Base-by-base conservation (phyloP, 2,888 invertebrate genomes). In the Cheilosia pagana region DNA sequence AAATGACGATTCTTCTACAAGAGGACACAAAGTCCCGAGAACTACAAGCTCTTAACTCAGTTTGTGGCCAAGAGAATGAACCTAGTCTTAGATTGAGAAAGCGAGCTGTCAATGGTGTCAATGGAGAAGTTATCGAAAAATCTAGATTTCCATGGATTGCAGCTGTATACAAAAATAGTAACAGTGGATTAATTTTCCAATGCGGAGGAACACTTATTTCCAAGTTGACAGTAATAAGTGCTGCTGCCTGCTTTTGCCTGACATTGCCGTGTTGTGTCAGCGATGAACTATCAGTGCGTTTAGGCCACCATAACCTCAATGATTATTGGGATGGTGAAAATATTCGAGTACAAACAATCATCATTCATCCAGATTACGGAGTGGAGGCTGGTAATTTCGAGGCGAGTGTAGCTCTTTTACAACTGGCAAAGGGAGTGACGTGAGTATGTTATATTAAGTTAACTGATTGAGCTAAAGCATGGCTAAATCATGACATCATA, bases 61-160 rank as follows among this genome's bases (percentile, higher is more conserved):
- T 81, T 31, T 90, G 90, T 48, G 90, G 90, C 2, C 77, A 62
- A 28, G 89, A 89, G 71, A 88, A 89, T 31, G 35, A 3, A n/a
- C n/a, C n/a, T n/a, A n/a, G n/a, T n/a, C n/a, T n/a, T n/a, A n/a
- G n/a, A n/a, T n/a, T n/a, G n/a, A n/a, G n/a, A n/a, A n/a, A n/a
- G n/a, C n/a, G n/a, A n/a, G n/a, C n/a, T n/a, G n/a, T n/a, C n/a
- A n/a, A n/a, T 1, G 87, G 89, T 31, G 87, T 88, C 14, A 68
- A 48, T 0, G 90, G 90, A 2, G 21, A n/a, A 7, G 75, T 62
- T 1, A 87, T 87, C 19, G 74, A 86, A 0, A 91, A 92, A 1
- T 94, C 94, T 1, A 93, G 93, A 45, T 94, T 94, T 93, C 95
- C 95, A 0, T 95, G 95, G 95, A 89, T 95, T 48, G 93, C 93